These are phyloP conservation scores for Zeugodacus cucurbitae DNA, from an alignment of 1,140 invertebrate species.

Conservation along the genomic window DNA sequence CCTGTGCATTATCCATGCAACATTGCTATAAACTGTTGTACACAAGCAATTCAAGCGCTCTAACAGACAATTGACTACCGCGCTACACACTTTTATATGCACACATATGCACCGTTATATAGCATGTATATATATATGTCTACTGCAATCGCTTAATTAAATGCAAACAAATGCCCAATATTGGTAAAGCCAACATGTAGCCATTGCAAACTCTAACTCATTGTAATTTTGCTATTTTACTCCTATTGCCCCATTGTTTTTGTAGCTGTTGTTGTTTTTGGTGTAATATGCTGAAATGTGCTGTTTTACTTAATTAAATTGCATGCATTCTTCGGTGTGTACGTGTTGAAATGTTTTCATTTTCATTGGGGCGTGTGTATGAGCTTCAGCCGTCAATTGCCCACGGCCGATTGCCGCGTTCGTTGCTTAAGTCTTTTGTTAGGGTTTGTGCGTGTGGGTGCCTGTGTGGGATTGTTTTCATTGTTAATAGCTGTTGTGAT, in stretches of 20 bases:
- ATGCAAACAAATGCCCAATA: not conserved
- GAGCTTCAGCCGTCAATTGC: not conserved
- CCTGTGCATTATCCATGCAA: not conserved
- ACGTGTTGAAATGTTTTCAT: slow-evolving; percentile 25
- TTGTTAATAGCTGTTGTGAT: not conserved
- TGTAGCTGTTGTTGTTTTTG: not conserved
- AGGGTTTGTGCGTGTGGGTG: not conserved
- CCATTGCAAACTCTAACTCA: not conserved
- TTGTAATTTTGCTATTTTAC: not conserved
- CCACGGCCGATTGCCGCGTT: not conserved
- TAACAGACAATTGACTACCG: not conserved
- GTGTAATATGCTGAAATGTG: not conserved
- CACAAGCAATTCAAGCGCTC: not conserved
- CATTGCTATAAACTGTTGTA: not conserved
- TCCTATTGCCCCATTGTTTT: not conserved
- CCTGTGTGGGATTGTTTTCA: not conserved
- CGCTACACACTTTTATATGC: not conserved
- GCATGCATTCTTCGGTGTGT: slow-evolving; percentile 12
- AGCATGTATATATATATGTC: not conserved
- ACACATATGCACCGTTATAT: not conserved
- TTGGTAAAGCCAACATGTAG: not conserved
- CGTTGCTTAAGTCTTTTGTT: slow-evolving; percentile 9
- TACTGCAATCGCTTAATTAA: slow-evolving; percentile 2
- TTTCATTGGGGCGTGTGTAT: not conserved
- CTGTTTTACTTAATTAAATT: slow-evolving; percentile 19